Evolutionary conservation across 2,888 invertebrate species (phyloP), one percentile per base, ranked within the genome.

Genomic region (Melinopterus prodromus): DNA sequence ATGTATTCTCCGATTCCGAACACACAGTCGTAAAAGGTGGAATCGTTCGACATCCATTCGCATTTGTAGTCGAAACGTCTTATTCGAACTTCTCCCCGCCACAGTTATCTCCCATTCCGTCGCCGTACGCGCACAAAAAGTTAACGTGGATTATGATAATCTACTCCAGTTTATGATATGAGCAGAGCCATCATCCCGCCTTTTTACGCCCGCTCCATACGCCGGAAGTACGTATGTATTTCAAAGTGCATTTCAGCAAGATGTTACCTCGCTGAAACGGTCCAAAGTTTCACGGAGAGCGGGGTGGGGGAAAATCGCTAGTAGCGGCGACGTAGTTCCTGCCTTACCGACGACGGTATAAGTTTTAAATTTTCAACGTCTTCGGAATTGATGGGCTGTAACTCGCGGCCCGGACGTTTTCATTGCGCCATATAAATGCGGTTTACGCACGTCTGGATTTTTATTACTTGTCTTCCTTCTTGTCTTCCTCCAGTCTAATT

Each of bases 81-180:
- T 4, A 53, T 9, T 53, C 26, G 26, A 12, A 9, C 2, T 12
- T 53, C 53, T 53, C 53, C 53, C 53, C 53, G 53, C 53, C 7
- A 53, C 9, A 53, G 53, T 3, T 53, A 9, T 53, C 1, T 9
- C 12, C 12, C 53, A 53, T 53, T 53, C 53, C 12, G 9, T 7
- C 53, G 7, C 53, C 53, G 53, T 12, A 2, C 53, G 12, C 26
- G 53, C 53, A 53, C 9, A 53, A 53, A 53, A 53, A 2, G 53
- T 53, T 53, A 53, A 53, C 53, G 53, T 53, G 53, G 53, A 53
- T 53, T 53, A 53, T 53, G 53, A 53, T 53, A 53, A 53, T 53
- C 12, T 53, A 53, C 53, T 53, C 53, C 53, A 53, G 53, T 53
- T 53, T 53, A 9, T 53, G 53, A 53, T 6, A 53, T 12, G 53